phyloP scores from a whole-genome alignment of 2,797 vertebrate species.

The Eleutherodactylus coqui region DNA sequence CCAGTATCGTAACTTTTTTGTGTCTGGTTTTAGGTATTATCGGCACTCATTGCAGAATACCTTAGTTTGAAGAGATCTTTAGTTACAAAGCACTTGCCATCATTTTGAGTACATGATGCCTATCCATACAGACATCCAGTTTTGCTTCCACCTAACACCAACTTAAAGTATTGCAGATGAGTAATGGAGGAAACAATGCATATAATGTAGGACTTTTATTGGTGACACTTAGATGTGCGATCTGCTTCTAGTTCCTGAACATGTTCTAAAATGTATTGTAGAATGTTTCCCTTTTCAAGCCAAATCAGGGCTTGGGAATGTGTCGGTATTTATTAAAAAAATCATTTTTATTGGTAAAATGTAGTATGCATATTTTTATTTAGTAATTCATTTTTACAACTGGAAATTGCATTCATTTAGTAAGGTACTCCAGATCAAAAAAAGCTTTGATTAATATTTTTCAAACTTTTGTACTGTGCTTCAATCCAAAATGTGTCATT shows the following conservation, averaged over 20 bases:
- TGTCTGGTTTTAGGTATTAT: neutral
- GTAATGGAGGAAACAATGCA: neutral
- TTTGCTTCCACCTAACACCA: neutral
- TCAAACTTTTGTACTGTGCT: slow-evolving; percentile 58
- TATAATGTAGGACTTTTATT: neutral
- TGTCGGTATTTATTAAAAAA: slow-evolving; percentile 84
- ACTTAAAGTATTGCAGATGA: neutral
- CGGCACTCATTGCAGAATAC: slow-evolving; percentile 4
- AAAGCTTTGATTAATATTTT: slow-evolving; percentile 53
- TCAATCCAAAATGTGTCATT: slow-evolving; percentile 62
- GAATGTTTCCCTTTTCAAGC: slow-evolving; percentile 5
- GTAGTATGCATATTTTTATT: slow-evolving; percentile 61
- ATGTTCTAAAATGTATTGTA: slow-evolving; percentile 14
- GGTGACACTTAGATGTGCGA: neutral
- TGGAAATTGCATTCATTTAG: slow-evolving; percentile 55
- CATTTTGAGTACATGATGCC: neutral
- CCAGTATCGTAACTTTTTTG: neutral
- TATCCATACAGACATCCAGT: neutral
- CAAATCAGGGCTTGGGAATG: slow-evolving; percentile 74
- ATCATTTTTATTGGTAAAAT: slow-evolving; percentile 76
- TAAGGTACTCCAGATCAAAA: slow-evolving; percentile 53
- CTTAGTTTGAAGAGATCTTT: neutral
- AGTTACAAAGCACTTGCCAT: slow-evolving; percentile 35
- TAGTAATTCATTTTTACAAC: slow-evolving; percentile 54
- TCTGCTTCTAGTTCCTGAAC: slow-evolving; percentile 10